Evolutionary conservation across 2,797 vertebrate species (phyloP).

Genomic region (Falco cherrug): DNA sequence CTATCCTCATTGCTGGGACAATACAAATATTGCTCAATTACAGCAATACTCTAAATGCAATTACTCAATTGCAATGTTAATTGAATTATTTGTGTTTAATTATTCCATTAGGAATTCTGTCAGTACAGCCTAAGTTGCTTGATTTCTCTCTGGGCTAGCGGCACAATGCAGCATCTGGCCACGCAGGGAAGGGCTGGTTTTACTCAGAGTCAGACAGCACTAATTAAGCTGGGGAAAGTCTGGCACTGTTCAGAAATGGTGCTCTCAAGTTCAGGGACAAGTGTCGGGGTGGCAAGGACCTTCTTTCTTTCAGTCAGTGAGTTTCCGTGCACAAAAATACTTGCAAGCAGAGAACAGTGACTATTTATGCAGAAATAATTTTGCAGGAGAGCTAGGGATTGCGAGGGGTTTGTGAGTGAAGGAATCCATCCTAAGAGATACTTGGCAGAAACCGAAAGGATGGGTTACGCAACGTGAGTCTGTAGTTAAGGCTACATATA

Average conservation of each 20-base stretch:
- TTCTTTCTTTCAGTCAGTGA: neutral
- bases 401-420: neutral
- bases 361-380: neutral
- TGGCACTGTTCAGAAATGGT: neutral
- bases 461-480: neutral
- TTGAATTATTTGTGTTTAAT: constrained; percentile 59
- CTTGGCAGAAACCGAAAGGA: neutral
- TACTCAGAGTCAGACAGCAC: neutral
- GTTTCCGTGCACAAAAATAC: neutral
- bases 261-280: neutral
- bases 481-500: rapidly evolving
- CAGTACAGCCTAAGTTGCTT: neutral
- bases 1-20: neutral
- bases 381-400: neutral
- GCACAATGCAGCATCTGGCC: neutral
- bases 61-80: constrained; percentile 47
- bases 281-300: neutral
- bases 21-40: constrained; percentile 54
- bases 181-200: neutral
- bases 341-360: neutral
- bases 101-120: constrained; percentile 33
- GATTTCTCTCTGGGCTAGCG: neutral
- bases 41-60: constrained; percentile 27
- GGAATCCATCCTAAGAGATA: neutral
- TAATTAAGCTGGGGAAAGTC: neutral